These are phyloP conservation scores for Scopus umbretta DNA, from an alignment of 2,113 vertebrate species.

Conservation along the genomic window DNA sequence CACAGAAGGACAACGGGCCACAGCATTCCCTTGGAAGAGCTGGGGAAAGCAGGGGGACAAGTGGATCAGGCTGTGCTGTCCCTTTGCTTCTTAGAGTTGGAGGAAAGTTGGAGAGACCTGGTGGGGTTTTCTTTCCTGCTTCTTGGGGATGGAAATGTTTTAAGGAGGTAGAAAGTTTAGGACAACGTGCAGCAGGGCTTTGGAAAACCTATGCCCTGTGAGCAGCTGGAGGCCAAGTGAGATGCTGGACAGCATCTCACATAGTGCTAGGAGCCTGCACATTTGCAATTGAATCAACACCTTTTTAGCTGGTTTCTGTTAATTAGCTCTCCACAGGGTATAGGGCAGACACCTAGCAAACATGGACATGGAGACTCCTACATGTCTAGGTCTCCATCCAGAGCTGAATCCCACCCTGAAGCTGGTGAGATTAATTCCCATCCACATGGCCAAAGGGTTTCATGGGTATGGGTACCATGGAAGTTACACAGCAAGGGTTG, in stretches of 20 bases:
- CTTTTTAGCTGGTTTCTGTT: not conserved
- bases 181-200: rapidly evolving
- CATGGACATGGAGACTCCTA: not conserved
- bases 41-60: not conserved
- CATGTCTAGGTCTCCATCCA: not conserved
- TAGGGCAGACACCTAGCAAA: not conserved
- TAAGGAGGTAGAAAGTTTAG: not conserved
- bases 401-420: not conserved
- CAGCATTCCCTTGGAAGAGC: not conserved
- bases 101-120: not conserved
- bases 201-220: not conserved
- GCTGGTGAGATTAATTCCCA: not conserved
- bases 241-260: not conserved
- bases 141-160: not conserved
- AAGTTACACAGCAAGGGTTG: not conserved
- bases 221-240: not conserved
- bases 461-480: not conserved
- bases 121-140: not conserved
- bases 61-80: not conserved
- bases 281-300: not conserved
- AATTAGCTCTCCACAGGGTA: not conserved
- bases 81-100: not conserved
- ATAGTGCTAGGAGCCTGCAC: not conserved
- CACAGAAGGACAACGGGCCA: not conserved
- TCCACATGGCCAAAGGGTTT: not conserved